Evolutionary conservation across 2,888 invertebrate genomes (phyloP).

Genomic region (Paralinhomoeus sp.): DNA sequence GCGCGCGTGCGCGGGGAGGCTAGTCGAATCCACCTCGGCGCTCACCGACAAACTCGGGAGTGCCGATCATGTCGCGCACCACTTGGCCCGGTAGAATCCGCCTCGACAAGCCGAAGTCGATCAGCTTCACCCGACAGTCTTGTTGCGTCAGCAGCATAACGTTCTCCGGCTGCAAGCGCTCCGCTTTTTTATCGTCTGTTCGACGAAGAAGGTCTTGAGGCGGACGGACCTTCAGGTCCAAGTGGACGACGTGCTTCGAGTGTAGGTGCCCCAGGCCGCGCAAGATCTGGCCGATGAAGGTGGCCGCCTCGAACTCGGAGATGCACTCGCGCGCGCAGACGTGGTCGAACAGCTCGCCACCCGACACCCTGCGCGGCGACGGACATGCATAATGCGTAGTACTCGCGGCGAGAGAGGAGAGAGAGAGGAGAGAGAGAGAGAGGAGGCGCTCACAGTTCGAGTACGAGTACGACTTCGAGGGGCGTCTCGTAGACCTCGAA

Average conservation of each 20-base stretch:
- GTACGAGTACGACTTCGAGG: slow-evolving; percentile 37
- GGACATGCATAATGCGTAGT: too few species aligned
- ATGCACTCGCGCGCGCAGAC: slow-evolving; percentile 33
- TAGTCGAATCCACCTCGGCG: too few species aligned
- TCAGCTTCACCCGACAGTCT: slow-evolving; percentile 38
- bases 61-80: slow-evolving; percentile 36
- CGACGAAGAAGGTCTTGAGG: too few species aligned
- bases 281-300: slow-evolving; percentile 40
- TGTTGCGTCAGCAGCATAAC: slow-evolving; percentile 32
- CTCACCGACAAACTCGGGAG: slow-evolving; percentile 36
- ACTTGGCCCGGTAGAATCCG: slow-evolving; percentile 28
- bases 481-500: slow-evolving; percentile 40
- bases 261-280: slow-evolving; percentile 41
- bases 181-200: too few species aligned
- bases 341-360: slow-evolving; percentile 43
- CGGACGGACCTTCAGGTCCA: slow-evolving; percentile 41
- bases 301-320: slow-evolving; percentile 39
- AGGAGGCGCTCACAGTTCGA: slow-evolving; percentile 36
- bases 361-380: slow-evolving; percentile 40
- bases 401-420: too few species aligned
- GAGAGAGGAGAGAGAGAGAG: too few species aligned
- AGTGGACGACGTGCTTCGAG: slow-evolving; percentile 39
- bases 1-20: too few species aligned
- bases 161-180: slow-evolving; percentile 39
- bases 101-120: slow-evolving; percentile 40